A percentile compares a stretch with the other conserved stretches of the same genome.
These are phyloP conservation scores for Lagenorhynchus albirostris DNA, from an alignment of 2,113 vertebrate species.

Conservation along the genomic window DNA sequence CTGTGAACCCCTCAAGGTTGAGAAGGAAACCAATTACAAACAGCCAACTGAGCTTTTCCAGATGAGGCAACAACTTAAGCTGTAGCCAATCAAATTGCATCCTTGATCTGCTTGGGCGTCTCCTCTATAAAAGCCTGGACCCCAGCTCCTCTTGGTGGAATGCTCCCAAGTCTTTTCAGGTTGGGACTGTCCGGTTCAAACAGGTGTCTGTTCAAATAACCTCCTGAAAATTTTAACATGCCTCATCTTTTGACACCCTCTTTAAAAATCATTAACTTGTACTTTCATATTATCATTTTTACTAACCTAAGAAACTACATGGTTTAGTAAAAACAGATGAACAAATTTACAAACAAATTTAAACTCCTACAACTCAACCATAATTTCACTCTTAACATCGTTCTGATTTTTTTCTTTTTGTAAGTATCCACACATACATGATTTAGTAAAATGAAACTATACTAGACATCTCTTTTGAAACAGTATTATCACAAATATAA, in stretches of 20 bases:
- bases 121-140: too few species aligned
- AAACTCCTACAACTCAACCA: not conserved
- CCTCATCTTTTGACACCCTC: not conserved
- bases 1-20: not conserved
- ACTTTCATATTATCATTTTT: not conserved
- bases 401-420: not conserved
- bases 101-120: not conserved
- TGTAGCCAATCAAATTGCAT: not conserved
- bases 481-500: not conserved
- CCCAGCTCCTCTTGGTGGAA: too few species aligned
- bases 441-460: not conserved
- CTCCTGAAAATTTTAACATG: not conserved
- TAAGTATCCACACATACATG: not conserved
- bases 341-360: not conserved
- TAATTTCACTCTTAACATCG: not conserved
- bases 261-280: not conserved
- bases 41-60: not conserved
- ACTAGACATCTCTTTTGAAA: not conserved
- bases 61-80: too few species aligned
- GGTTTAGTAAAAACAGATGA: not conserved
- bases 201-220: not conserved
- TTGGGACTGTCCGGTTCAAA: fast-evolving
- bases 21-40: not conserved
- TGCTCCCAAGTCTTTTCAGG: fast-evolving
- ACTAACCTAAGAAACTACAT: not conserved